A percentile compares a stretch with the other conserved stretches of the same genome.
These are phyloP conservation scores for Eclectus roratus DNA, from an alignment of 2,113 vertebrate genomes.

Conservation along the genomic window DNA sequence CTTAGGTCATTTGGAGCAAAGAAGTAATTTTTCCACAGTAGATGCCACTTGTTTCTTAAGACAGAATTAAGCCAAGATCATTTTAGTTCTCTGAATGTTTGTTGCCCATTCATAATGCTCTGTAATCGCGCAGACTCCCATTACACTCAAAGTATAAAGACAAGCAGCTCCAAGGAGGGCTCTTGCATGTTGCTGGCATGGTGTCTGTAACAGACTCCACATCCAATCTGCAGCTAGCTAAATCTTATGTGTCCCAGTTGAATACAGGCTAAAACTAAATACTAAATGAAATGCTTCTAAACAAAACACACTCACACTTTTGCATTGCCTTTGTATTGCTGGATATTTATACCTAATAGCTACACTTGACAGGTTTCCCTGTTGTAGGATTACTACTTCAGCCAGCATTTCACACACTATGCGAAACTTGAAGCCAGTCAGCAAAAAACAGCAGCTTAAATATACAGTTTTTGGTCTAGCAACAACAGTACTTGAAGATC, in stretches of 20 bases:
- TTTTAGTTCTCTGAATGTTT: not conserved
- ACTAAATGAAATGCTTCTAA: not conserved
- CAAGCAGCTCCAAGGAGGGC: not conserved
- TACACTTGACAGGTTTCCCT: not conserved
- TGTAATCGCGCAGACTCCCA: fast-evolving
- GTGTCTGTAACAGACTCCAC: not conserved
- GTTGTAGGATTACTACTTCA: not conserved
- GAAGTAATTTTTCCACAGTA: not conserved
- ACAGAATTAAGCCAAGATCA: not conserved
- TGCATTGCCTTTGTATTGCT: not conserved
- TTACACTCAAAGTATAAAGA: not conserved
- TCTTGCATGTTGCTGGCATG: fast-evolving
- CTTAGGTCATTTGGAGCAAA: not conserved
- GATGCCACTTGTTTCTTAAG: not conserved
- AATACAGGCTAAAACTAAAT: not conserved
- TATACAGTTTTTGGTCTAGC: not conserved
- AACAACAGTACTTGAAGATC: not conserved
- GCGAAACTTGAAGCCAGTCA: not conserved
- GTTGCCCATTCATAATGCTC: not conserved
- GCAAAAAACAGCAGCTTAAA: not conserved
- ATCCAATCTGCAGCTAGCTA: not conserved
- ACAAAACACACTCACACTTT: not conserved
- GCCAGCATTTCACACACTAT: not conserved
- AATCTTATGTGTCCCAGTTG: not conserved
- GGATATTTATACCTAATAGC: not conserved